phyloP scores from a whole-genome alignment of 2,888 invertebrate genomes.

The Macroteleia sp. region DNA sequence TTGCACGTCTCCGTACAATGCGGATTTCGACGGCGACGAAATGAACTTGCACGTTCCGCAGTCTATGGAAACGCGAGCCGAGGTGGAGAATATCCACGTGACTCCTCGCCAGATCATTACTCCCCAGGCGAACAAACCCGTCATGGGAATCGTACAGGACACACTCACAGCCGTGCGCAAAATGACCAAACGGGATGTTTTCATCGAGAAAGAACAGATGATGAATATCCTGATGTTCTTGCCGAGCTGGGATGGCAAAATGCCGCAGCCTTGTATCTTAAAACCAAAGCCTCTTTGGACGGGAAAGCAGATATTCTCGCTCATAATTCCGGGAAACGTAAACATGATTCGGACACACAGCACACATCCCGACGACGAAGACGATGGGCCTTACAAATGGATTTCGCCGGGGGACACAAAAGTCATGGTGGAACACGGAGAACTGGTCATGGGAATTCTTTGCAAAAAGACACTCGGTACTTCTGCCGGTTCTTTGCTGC shows the following conservation, averaged over 20 bases:
- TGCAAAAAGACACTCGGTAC: constrained; percentile 99
- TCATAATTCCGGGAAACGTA: constrained; percentile 98
- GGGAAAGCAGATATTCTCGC: constrained; percentile 97
- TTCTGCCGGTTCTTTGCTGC: constrained; percentile 97
- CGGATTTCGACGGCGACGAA: constrained; percentile 99
- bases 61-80: constrained; percentile 98
- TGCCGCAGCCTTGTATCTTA: constrained; percentile 98
- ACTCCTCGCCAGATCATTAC: constrained; percentile 99
- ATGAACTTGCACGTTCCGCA: constrained; percentile 99
- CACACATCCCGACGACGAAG: constrained; percentile 99
- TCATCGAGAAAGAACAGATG: constrained; percentile 98
- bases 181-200: constrained; percentile 99
- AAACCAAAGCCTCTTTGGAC: constrained; percentile 99
- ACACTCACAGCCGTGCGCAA: constrained; percentile 98
- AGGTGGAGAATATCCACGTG: constrained; percentile 98
- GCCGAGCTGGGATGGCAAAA: constrained; percentile 99
- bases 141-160: constrained; percentile 99
- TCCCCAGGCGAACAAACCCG: constrained; percentile 99
- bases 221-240: constrained; percentile 99
- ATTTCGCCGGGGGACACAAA: constrained; percentile 99
- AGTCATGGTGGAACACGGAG: constrained; percentile 98
- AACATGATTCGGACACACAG: constrained; percentile 99
- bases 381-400: constrained; percentile 99
- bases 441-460: constrained; percentile 98
- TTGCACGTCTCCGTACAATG: constrained; percentile 99